Conservation (phyloP, 2,888 invertebrate species). For the Aphodius granarius region DNA sequence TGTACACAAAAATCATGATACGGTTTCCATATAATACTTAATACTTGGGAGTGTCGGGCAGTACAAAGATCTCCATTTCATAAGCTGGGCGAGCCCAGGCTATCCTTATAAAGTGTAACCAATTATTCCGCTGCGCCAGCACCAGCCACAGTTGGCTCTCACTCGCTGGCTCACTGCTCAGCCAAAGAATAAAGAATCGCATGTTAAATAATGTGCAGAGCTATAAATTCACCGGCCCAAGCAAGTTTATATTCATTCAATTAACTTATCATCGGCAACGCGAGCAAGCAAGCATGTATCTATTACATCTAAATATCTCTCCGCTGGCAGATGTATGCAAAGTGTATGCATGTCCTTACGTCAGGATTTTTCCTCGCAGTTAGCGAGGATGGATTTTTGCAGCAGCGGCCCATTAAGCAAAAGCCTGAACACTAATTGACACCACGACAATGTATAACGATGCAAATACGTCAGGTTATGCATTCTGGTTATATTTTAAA, state of each 20-base stretch:
- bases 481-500: slow-evolving; percentile 9
- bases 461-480: slow-evolving; percentile 9
- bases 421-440: slow-evolving; percentile 1
- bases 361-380: not conserved
- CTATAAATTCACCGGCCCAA: not conserved
- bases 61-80: not conserved
- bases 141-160: not conserved
- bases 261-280: not conserved
- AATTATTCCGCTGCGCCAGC: not conserved
- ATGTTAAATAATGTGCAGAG: not conserved
- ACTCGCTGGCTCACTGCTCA: not conserved
- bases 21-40: not conserved
- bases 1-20: not conserved
- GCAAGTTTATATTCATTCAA: not conserved
- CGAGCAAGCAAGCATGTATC: not conserved
- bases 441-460: slow-evolving; percentile 8
- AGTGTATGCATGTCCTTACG: not conserved
- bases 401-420: not conserved
- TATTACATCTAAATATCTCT: not conserved
- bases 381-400: not conserved
- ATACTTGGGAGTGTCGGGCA: not conserved
- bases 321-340: not conserved
- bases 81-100: not conserved
- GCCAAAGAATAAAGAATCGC: not conserved
- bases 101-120: not conserved